Evolutionary conservation across 2,113 vertebrate genomes (phyloP).

Genomic region (Calonectris borealis): DNA sequence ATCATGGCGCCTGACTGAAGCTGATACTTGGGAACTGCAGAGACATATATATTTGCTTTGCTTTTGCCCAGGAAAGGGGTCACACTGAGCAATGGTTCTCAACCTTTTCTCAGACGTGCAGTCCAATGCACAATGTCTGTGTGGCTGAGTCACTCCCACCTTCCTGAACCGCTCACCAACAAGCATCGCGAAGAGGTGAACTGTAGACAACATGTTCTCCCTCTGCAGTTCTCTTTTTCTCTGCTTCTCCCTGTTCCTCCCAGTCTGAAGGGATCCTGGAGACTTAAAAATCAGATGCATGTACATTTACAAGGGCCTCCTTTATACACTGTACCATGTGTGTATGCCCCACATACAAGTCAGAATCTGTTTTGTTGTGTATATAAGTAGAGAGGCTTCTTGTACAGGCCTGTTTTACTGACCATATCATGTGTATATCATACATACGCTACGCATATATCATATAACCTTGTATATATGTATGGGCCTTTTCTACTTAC

Average conservation of each 20-base stretch:
- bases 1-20: conserved; percentile 17
- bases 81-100: background rate
- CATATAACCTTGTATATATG: background rate
- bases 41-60: conserved; percentile 8
- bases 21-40: background rate
- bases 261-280: background rate
- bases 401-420: background rate
- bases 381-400: background rate
- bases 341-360: background rate
- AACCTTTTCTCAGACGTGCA: background rate
- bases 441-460: background rate
- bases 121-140: background rate
- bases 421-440: background rate
- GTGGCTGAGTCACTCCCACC: background rate
- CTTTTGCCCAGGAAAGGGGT: background rate
- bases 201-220: background rate
- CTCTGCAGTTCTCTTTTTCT: background rate
- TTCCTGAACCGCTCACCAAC: fast-evolving
- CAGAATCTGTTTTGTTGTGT: background rate
- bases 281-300: background rate
- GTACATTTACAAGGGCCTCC: background rate
- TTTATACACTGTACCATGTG: background rate
- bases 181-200: background rate
- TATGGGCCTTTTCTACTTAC: background rate
- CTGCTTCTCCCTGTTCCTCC: background rate